Evolutionary conservation across 2,888 invertebrate species (phyloP).

Genomic region (Corythucha ciliata): DNA sequence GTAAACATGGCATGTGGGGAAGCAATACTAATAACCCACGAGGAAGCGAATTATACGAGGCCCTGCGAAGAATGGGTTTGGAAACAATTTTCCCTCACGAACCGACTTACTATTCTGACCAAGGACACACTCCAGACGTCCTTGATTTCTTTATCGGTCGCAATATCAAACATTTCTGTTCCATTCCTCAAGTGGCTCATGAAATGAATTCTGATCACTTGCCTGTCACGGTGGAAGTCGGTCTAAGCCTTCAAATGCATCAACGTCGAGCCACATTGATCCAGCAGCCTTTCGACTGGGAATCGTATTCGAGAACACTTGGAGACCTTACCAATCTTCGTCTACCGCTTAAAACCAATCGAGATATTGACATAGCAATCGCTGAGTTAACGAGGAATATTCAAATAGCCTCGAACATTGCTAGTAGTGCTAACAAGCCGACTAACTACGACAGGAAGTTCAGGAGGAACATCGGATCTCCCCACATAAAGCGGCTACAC

Average conservation of each 20-base stretch:
- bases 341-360: slow-evolving; percentile 1
- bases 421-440: background rate
- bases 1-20: slow-evolving; percentile 3
- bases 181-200: background rate
- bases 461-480: too few species aligned
- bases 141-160: slow-evolving; percentile 10
- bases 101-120: slow-evolving; percentile 12
- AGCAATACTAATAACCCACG: background rate
- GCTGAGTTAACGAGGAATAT: slow-evolving; percentile 7
- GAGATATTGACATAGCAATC: slow-evolving; percentile 11
- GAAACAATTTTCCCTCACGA: slow-evolving; percentile 3
- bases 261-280: background rate
- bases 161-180: background rate
- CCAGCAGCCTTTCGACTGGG: slow-evolving; percentile 11
- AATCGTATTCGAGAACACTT: slow-evolving; percentile 1
- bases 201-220: slow-evolving; percentile 12
- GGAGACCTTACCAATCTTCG: slow-evolving; percentile 4
- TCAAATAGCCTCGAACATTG: background rate
- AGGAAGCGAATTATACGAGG: background rate
- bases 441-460: too few species aligned
- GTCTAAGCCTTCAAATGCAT: slow-evolving; percentile 3
- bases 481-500: too few species aligned
- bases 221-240: slow-evolving; percentile 11
- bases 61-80: slow-evolving; percentile 1
- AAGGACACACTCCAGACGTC: slow-evolving; percentile 6